Conservation (phyloP, 2,888 invertebrate species). For the Troglohyphantes excavatus region DNA sequence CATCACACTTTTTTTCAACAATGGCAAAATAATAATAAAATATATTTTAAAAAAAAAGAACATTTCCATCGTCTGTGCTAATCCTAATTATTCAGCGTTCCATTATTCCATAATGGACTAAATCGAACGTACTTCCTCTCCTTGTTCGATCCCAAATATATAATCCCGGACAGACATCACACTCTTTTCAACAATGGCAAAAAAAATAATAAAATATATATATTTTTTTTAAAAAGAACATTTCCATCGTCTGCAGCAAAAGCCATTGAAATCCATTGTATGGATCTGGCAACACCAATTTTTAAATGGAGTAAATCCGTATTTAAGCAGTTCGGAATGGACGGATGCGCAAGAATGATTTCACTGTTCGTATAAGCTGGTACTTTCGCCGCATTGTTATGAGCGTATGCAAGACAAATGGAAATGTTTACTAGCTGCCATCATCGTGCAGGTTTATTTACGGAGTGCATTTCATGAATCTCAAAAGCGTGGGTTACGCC, state of each 20-base stretch:
- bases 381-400: conserved; percentile 11
- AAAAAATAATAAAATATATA: no score
- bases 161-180: not conserved
- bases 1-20: no score
- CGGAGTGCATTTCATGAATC: conserved; percentile 6
- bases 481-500: not conserved
- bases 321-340: not conserved
- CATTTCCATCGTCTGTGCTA: not conserved
- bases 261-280: no score
- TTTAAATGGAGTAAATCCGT: conserved; percentile 4
- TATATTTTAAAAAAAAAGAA: no score
- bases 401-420: conserved; percentile 9
- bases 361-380: not conserved
- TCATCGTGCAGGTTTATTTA: not conserved
- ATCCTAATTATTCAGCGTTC: not conserved
- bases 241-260: no score
- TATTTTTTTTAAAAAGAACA: no score
- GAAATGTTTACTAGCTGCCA: not conserved
- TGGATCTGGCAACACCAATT: not conserved
- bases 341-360: not conserved
- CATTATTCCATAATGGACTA: not conserved
- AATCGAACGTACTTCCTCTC: not conserved
- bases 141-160: not conserved
- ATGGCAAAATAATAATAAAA: no score
- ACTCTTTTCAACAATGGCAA: no score